phyloP scores from a whole-genome alignment of 1,140 invertebrate genomes.

The Neodiprion pinetum region DNA sequence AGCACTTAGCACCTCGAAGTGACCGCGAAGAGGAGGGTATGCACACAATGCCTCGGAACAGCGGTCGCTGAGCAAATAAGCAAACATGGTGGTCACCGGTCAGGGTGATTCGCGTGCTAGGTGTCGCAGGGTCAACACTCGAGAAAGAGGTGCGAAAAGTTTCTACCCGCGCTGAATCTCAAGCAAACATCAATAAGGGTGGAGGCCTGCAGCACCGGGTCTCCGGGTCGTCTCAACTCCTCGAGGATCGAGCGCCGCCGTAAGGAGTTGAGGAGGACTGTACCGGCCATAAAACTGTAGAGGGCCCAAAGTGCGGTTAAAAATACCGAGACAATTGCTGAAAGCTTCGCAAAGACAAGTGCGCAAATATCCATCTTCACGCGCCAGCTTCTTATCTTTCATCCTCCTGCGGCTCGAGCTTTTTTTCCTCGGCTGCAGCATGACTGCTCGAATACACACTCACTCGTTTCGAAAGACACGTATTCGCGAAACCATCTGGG shows the following conservation, averaged over 20 bases:
- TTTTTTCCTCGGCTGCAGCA: conserved; percentile 5
- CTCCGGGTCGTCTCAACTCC: conserved; percentile 20
- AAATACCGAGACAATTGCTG: too few species aligned
- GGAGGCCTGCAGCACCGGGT: conserved; percentile 28
- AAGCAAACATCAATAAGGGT: conserved; percentile 46
- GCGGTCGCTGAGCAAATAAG: conserved; percentile 41
- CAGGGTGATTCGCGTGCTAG: conserved; percentile 35
- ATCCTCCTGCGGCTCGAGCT: not conserved
- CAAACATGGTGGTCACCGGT: conserved; percentile 44
- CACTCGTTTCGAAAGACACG: conserved; percentile 22
- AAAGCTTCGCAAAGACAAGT: too few species aligned
- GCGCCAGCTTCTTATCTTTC: not conserved
- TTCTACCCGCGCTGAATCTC: conserved; percentile 30
- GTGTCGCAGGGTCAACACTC: conserved; percentile 55
- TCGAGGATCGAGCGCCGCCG: not conserved
- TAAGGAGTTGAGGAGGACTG: not conserved
- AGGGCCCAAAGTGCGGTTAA: too few species aligned
- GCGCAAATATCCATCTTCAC: not conserved
- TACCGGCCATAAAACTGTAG: not conserved
- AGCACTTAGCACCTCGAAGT: conserved; percentile 35
- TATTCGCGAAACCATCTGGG: conserved; percentile 18
- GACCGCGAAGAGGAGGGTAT: not conserved
- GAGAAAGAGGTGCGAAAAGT: conserved; percentile 49
- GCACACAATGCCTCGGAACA: not conserved
- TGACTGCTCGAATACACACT: conserved; percentile 2